Base-by-base conservation (phyloP, 1,140 invertebrate genomes). In the Asobara japonica region DNA sequence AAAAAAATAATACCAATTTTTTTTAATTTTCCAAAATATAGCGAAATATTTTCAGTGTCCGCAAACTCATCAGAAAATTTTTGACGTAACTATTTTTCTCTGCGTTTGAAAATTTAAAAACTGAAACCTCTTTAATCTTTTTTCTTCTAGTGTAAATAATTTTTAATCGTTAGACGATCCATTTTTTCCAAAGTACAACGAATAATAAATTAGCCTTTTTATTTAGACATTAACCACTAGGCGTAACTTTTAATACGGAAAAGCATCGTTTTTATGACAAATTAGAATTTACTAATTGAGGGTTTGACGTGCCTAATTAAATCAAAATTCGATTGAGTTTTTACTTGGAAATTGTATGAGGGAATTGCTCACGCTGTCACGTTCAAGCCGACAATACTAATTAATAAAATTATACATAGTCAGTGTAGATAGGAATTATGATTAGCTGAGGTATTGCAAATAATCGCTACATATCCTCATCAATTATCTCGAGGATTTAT, bases 161-260 rank as follows among this genome's bases (percentile, higher is more conserved):
- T 56, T 56, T 6, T 22, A 22, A 56, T 56, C 51, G 51, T 22
- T 20, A 56, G 22, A 6, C 48, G 48, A 29, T 69, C 33, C 18
- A 18, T 60, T n/a, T n/a, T 51, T 60, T 69, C 51, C 60, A 48
- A 70, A 70, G 60, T 70, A 70, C 69, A 70, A 64, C 69, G 69
- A 70, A 70, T 30, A 11, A 25, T n/a, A n/a, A n/a, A n/a, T 70
- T 64, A 22, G 13, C 13, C 41, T 64, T 69, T 69, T 70, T 20
- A 64, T 64, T 18, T 64, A 31, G 61, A 6, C n/a, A n/a, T 33
- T 2, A 20, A 41, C n/a, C n/a, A 38, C 38, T 41, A 38, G 16
- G 25, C 13, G 22, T 41, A 65, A 65, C 25, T 65, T 65, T 38
- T 65, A 65, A 36, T 65, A 65, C 64, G 22, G 13, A 64, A 64